Evolutionary conservation across 2,797 vertebrate genomes (phyloP).

Genomic region (Pipistrellus kuhlii): DNA sequence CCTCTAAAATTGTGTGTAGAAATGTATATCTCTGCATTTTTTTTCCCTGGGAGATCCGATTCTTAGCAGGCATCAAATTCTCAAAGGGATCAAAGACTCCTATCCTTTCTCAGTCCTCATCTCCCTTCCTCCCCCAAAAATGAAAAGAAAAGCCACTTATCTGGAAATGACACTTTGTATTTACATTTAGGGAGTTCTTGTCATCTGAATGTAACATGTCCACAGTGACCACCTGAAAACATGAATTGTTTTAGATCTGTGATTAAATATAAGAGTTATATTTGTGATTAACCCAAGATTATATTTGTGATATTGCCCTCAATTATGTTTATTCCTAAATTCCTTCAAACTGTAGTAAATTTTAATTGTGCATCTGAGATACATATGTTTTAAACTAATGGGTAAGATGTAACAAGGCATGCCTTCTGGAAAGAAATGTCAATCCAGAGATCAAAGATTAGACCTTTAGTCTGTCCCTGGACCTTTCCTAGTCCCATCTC

Average conservation of each 20-base stretch:
- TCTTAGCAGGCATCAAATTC: neutral
- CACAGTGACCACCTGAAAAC: neutral
- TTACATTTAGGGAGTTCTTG: neutral
- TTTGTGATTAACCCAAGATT: conserved; percentile 6
- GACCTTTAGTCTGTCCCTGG: neutral
- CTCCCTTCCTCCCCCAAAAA: neutral
- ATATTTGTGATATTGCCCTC: neutral
- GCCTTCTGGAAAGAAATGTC: conserved; percentile 36
- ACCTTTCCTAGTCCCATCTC: neutral
- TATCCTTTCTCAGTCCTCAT: neutral
- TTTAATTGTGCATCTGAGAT: conserved; percentile 38
- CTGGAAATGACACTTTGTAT: conserved; percentile 11
- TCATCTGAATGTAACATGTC: conserved; percentile 16
- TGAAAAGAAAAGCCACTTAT: neutral
- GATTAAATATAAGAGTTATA: neutral
- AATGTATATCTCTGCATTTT: neutral
- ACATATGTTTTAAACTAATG: conserved; percentile 31
- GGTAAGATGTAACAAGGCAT: neutral
- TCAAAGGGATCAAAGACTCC: neutral
- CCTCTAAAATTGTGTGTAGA: neutral
- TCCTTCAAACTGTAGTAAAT: neutral
- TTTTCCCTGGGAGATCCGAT: neutral
- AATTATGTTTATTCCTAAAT: conserved; percentile 40
- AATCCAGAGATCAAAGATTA: neutral
- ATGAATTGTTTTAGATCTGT: neutral